phyloP scores from a whole-genome alignment of 2,797 vertebrate genomes.

The Chiropotes sagulatus region DNA sequence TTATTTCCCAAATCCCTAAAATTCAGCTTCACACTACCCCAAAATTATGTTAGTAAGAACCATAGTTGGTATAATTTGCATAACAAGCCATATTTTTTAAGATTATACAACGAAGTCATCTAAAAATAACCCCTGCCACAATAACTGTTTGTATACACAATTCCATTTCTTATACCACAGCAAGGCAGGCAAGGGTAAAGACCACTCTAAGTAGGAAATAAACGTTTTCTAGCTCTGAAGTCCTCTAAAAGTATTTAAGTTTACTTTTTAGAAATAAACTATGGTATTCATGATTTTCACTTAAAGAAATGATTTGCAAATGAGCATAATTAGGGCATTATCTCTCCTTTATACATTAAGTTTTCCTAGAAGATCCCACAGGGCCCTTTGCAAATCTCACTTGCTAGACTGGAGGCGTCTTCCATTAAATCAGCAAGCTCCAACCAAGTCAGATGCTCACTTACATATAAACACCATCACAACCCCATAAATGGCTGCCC shows the following conservation, averaged over 20 bases:
- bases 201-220: background rate
- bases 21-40: background rate
- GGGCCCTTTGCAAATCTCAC: background rate
- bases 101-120: background rate
- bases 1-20: background rate
- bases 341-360: background rate
- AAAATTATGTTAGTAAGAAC: background rate
- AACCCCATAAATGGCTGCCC: background rate
- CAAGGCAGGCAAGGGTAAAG: background rate
- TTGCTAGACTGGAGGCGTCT: background rate
- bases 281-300: background rate
- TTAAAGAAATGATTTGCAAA: background rate
- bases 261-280: conserved; percentile 51
- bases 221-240: background rate
- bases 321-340: background rate
- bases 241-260: background rate
- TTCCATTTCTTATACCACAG: background rate
- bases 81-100: background rate
- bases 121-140: background rate
- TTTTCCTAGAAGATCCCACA: background rate
- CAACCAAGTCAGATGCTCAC: background rate
- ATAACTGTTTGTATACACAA: background rate
- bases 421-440: background rate
- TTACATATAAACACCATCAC: background rate
- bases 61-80: background rate